Conservation (phyloP, 2,888 invertebrate genomes). For the Apotomis turbidana region DNA sequence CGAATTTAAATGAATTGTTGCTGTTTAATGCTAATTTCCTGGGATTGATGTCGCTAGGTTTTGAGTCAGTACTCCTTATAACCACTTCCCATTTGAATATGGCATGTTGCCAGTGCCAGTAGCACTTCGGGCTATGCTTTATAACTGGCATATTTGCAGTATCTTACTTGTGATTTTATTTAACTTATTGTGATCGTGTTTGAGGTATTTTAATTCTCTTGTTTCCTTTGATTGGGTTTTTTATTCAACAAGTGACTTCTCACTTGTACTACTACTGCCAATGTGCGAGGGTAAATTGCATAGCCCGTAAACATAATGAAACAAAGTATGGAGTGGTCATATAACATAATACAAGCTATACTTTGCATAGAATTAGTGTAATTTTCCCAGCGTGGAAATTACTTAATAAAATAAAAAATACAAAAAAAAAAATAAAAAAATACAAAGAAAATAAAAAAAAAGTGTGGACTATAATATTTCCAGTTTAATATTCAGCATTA, state of each 20-base stretch:
- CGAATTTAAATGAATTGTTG: slow-evolving; percentile 27
- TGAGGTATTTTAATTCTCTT: slow-evolving; percentile 15
- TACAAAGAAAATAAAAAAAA: slow-evolving; percentile 65
- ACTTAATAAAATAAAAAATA: slow-evolving; percentile 69
- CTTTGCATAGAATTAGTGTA: slow-evolving; percentile 96
- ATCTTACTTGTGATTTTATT: slow-evolving; percentile 73
- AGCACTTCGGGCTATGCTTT: slow-evolving; percentile 83
- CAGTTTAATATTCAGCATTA: slow-evolving; percentile 85
- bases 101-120: slow-evolving; percentile 68
- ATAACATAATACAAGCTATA: slow-evolving; percentile 91
- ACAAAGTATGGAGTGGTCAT: slow-evolving; percentile 84
- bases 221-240: slow-evolving; percentile 41
- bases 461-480: slow-evolving; percentile 78
- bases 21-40: slow-evolving; percentile 45
- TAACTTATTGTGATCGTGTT: slow-evolving; percentile 43
- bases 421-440: slow-evolving; percentile 61
- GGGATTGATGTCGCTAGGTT: slow-evolving; percentile 75
- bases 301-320: slow-evolving; percentile 81
- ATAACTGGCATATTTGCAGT: slow-evolving; percentile 83
- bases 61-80: slow-evolving; percentile 71
- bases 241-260: slow-evolving; percentile 62
- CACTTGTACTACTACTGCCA: slow-evolving; percentile 78
- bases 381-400: slow-evolving; percentile 89
- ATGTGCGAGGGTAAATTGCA: slow-evolving; percentile 82
- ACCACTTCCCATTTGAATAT: slow-evolving; percentile 78